These are phyloP conservation scores for Aleiodes sp. DNA, from an alignment of 1,140 invertebrate species.

Conservation along the genomic window DNA sequence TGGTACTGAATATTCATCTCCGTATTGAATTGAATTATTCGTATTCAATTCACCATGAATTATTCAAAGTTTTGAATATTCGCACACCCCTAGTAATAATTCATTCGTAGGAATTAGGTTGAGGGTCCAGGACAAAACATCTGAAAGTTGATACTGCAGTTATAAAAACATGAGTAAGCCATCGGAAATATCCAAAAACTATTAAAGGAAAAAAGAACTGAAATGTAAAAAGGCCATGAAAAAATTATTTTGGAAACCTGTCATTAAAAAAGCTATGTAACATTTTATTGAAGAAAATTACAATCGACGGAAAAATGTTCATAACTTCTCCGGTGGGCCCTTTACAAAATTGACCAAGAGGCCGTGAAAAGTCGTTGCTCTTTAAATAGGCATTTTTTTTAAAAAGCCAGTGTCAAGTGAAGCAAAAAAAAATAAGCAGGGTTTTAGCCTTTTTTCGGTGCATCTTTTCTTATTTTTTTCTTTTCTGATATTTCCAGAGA, in stretches of 20 bases:
- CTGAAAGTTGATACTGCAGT: not conserved
- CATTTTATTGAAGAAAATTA: not conserved
- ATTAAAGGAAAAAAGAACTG: not conserved
- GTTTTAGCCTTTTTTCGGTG: slow-evolving; percentile 22
- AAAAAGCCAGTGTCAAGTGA: slow-evolving; percentile 31
- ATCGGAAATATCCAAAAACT: too few relatives aligned
- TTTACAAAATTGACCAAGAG: not conserved
- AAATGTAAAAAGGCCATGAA: not conserved
- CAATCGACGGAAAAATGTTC: not conserved
- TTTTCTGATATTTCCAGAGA: slow-evolving; percentile 8
- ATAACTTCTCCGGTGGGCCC: slow-evolving; percentile 7
- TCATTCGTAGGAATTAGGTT: not conserved
- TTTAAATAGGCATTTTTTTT: slow-evolving; percentile 14
- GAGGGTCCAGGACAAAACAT: not conserved
- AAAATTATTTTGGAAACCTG: not conserved
- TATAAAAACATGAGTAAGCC: not conserved
- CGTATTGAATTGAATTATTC: too few relatives aligned
- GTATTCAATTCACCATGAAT: too few relatives aligned
- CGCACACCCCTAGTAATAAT: not conserved
- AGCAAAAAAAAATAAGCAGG: slow-evolving; percentile 19
- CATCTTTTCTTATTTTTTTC: not conserved
- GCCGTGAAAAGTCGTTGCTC: slow-evolving; percentile 26
- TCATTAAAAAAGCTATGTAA: not conserved
- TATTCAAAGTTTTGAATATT: too few relatives aligned
- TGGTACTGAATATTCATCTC: too few relatives aligned